Conservation (phyloP, 2,888 invertebrate genomes). For the Dynastes tityus region DNA sequence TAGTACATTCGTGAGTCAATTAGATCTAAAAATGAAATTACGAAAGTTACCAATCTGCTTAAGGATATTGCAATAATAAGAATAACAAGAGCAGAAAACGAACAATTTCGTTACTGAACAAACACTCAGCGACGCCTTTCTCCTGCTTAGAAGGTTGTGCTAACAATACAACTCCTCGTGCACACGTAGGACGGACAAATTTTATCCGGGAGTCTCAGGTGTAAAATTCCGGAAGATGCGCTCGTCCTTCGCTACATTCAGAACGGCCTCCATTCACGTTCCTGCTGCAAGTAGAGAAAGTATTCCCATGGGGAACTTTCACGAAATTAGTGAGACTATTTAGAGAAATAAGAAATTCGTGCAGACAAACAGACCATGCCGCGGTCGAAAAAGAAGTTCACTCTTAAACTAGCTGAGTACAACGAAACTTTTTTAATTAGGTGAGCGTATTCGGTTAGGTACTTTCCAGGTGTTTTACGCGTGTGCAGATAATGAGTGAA, state of each 20-base stretch:
- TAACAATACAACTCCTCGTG: constrained; percentile 27
- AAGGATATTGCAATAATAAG: background rate
- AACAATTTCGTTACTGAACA: background rate
- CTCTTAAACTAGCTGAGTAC: constrained; percentile 7
- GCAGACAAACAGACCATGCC: constrained; percentile 24
- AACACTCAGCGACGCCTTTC: background rate
- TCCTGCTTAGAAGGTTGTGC: constrained; percentile 2
- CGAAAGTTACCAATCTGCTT: background rate
- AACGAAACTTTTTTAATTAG: constrained; percentile 40
- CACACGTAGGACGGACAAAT: constrained; percentile 23
- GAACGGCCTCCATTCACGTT: constrained; percentile 11
- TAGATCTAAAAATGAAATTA: background rate
- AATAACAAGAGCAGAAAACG: constrained; percentile 16
- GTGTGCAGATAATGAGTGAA: background rate
- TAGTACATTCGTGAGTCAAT: background rate
- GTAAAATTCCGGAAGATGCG: constrained; percentile 48
- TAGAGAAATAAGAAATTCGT: constrained; percentile 48
- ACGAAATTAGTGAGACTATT: constrained; percentile 49
- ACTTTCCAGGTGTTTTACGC: constrained; percentile 7
- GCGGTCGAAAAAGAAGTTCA: constrained; percentile 33
- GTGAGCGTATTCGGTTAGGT: constrained; percentile 11
- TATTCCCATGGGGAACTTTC: constrained; percentile 45
- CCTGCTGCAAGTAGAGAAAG: constrained; percentile 24
- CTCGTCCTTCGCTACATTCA: constrained; percentile 12
- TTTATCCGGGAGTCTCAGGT: constrained; percentile 47